A percentile compares a stretch with the other conserved stretches of the same genome.
Conservation (phyloP, 1,140 invertebrate species). For the Sipha flava region DNA sequence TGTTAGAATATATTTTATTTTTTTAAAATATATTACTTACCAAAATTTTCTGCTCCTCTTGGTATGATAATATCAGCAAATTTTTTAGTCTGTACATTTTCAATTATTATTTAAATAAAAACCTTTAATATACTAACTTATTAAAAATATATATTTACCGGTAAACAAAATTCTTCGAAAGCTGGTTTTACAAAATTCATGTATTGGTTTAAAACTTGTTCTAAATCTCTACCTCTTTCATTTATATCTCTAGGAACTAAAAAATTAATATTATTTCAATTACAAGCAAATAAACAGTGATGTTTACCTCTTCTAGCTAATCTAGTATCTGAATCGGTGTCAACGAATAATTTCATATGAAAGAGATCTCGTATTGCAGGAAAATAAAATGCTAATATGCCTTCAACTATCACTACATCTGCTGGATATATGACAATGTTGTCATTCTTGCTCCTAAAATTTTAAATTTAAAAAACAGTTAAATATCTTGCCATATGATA, state of each 20-base stretch:
- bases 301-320: constrained; percentile 79
- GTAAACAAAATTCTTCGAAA: constrained; percentile 98
- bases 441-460: constrained; percentile 57
- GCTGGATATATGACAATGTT: constrained; percentile 85
- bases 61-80: constrained; percentile 99
- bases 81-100: constrained; percentile 83
- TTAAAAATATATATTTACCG: constrained; percentile 54
- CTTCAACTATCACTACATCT: constrained; percentile 96
- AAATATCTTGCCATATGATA: background rate
- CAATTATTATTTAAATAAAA: background rate
- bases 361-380: constrained; percentile 88
- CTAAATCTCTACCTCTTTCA: constrained; percentile 85
- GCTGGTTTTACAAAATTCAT: constrained; percentile 97
- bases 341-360: constrained; percentile 99
- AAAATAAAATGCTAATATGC: constrained; percentile 96
- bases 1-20: too few species aligned
- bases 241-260: constrained; percentile 87
- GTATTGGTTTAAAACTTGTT: constrained; percentile 91
- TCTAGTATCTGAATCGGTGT: constrained; percentile 95
- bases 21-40: constrained; percentile 46
- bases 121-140: background rate
- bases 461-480: constrained; percentile 34
- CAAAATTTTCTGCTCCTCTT: constrained; percentile 88
- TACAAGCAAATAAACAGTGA: background rate
- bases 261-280: constrained; percentile 34